Base-by-base conservation (phyloP, 2,113 vertebrate genomes). In the Catharus bicknelli region DNA sequence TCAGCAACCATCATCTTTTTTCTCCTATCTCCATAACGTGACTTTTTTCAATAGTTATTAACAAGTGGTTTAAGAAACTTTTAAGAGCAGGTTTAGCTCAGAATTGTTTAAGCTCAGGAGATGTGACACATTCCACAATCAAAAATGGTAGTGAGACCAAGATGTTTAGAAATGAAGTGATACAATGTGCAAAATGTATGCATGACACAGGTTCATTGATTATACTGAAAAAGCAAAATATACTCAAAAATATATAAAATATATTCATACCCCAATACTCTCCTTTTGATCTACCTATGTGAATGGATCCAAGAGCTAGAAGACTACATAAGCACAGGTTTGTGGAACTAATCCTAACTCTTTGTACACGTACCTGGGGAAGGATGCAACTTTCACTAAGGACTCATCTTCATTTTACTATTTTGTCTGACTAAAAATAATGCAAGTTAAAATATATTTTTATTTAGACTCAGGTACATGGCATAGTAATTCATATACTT, bases 21-120 rank as follows among this genome's bases (percentile, higher is more conserved):
- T 29, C 26, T 84, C 10, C 18, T 78, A 11, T 23, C 5, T 38
- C 9, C 58, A 3, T 5, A 50, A 69, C 0, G 4, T 7, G 1
- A 70, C 19, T 43, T 68, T 62, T 62, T 53, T 47, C 34, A 81
- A 5, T 22, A 22, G 9, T 50, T 89, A 13, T 20, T 40, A 58
- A 9, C 26, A 76, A 75, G 12, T 42, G 17, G 11, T 40, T 92
- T 68, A 45, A 58, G 64, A 64, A 92, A 62, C 15, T 50, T 68
- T 18, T 48, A 40, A 55, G 36, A 48, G 43, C 16, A 61, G 40
- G 6, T 42, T 78, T 70, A 45, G 34, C 9, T 57, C 48, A 32
- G 27, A 32, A n/a, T 13, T 27, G 10, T 13, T 51, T 43, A 11
- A 30, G 14, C 32, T 70, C 32, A 58, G 40, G 30, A 66, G 50